Evolutionary conservation across 1,140 invertebrate species (phyloP).

Genomic region (Paraescarpia echinospica): DNA sequence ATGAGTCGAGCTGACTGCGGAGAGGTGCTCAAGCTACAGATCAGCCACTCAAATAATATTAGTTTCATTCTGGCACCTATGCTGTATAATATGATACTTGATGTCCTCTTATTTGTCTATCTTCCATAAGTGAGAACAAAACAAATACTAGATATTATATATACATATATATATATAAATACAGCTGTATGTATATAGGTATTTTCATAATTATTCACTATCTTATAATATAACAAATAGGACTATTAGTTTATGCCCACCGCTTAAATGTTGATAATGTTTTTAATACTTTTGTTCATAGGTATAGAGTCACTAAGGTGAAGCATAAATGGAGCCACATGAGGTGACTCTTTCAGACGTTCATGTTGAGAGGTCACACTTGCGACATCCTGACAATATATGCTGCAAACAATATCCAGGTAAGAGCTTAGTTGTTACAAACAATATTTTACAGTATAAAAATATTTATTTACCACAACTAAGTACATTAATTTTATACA

Average conservation of each 20-base stretch:
- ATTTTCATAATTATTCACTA: too few relatives aligned
- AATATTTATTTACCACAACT: neutral
- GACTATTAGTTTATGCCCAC: neutral
- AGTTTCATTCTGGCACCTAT: too few relatives aligned
- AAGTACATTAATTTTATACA: neutral
- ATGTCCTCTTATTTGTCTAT: too few relatives aligned
- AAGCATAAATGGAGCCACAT: neutral
- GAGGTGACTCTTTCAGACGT: neutral
- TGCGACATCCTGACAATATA: neutral
- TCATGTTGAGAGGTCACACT: neutral
- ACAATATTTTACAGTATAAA: neutral
- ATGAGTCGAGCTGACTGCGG: too few relatives aligned
- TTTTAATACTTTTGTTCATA: neutral
- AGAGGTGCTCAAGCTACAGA: too few relatives aligned
- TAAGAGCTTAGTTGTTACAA: neutral
- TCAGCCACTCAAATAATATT: too few relatives aligned
- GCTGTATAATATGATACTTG: too few relatives aligned
- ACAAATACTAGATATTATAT: neutral
- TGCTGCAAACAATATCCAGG: neutral
- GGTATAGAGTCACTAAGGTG: neutral
- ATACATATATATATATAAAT: neutral
- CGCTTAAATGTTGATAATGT: neutral
- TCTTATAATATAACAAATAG: neutral
- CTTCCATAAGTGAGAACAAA: too few relatives aligned
- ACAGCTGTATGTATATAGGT: neutral